Percentiles rank a stretch among this genome's conserved stretches.
Conservation (phyloP, 2,888 invertebrate genomes). For the Mythimna impura region DNA sequence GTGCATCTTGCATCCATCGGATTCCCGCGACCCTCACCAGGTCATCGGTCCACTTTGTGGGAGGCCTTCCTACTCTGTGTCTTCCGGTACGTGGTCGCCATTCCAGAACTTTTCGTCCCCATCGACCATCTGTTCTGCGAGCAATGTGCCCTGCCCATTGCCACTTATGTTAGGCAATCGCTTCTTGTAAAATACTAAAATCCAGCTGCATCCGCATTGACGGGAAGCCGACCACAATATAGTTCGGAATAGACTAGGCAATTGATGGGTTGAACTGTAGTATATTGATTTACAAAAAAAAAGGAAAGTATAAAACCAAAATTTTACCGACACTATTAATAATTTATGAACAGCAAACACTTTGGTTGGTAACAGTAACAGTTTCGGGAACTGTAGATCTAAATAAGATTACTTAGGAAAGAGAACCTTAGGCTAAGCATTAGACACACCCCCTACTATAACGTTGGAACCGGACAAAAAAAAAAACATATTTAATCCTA, state of each 20-base stretch:
- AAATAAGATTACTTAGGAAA: slow-evolving; percentile 71
- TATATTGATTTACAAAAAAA: not conserved
- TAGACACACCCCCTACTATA: slow-evolving; percentile 74
- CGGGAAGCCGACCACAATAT: not conserved
- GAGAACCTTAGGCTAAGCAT: slow-evolving; percentile 75
- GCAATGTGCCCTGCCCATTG: no score
- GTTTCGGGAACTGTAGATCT: slow-evolving; percentile 69
- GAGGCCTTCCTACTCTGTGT: no score
- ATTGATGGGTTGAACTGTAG: no score
- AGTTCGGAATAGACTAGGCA: not conserved
- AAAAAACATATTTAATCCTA: slow-evolving; percentile 16
- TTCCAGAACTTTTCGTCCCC: no score
- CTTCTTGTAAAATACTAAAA: no score
- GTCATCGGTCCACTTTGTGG: no score
- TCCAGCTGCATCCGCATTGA: no score
- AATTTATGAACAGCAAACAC: slow-evolving; percentile 35
- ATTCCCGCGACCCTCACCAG: no score
- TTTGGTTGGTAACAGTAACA: slow-evolving; percentile 47
- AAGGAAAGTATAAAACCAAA: not conserved
- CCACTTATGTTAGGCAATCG: no score
- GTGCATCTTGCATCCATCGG: no score
- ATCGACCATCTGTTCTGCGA: no score
- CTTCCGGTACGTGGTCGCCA: no score
- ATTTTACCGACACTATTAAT: not conserved
- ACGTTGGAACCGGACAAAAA: slow-evolving; percentile 42